Evolutionary conservation across 2,113 vertebrate species (phyloP), one percentile per base, ranked within the genome.

Genomic region (Aleadryas rufinucha): DNA sequence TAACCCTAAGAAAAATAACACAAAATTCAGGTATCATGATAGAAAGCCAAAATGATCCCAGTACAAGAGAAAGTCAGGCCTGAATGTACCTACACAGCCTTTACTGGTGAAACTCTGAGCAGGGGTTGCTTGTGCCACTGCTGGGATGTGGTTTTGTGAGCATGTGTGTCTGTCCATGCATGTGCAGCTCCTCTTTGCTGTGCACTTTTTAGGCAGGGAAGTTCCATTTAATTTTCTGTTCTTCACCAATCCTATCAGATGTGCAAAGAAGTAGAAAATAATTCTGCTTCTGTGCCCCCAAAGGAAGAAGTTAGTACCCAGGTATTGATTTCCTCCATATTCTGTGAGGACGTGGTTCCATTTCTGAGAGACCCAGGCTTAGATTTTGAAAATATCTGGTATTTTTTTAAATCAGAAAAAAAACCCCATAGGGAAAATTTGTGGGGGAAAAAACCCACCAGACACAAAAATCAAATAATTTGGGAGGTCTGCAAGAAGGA

Each of bases 161-260:
- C 3, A 3, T 9, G 16, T 1, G 1, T 44, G 44, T 31, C 15
- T 4, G 21, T 7, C 13, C 1, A 6, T 28, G 23, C 6, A 8
- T 13, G 27, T 30, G 30, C 22, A 74, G 7, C 13, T 60, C 39
- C 24, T 90, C n/a, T 71, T 45, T 85, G 33, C 13, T 7, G 2
- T 44, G 66, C 13, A 7, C 13, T 54, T 9, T 45, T 80, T 17
- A 33, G 26, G 17, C 13, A 49, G 75, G 4, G 31, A 68, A 53
- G 44, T 49, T 93, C 33, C 47, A 27, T 49, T 71, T 59, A 2
- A 10, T 81, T 56, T 74, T 86, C 42, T 68, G 5, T 57, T 90
- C 24, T 70, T 76, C 42, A 27, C 13, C 18, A 50, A 30, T 45
- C n/a, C 41, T 17, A 45, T 15, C 39, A 59, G 7, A 21, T 0